Percentiles rank a stretch among this genome's conserved stretches.
Conservation (phyloP, 2,888 invertebrate genomes). For the Volucella inanis region DNA sequence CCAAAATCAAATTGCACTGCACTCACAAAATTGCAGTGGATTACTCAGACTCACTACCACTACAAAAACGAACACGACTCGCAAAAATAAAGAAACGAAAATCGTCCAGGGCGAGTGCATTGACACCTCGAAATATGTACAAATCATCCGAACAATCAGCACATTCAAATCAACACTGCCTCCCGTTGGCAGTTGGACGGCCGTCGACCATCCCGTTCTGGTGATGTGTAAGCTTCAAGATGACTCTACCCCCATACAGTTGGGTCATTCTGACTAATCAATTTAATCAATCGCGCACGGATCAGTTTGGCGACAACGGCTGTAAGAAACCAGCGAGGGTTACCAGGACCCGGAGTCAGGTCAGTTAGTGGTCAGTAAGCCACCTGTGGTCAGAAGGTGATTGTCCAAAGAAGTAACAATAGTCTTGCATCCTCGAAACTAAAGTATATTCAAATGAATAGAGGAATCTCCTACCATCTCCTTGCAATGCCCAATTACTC, state of each 20-base stretch:
- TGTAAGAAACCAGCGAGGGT: neutral
- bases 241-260: neutral
- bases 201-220: neutral
- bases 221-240: slow-evolving; percentile 38
- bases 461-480: no score
- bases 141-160: slow-evolving; percentile 53
- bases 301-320: slow-evolving; percentile 19
- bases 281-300: slow-evolving; percentile 42
- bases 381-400: slow-evolving; percentile 44
- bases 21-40: slow-evolving; percentile 43
- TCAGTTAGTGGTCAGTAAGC: neutral
- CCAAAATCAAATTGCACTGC: slow-evolving; percentile 45
- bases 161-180: slow-evolving; percentile 25
- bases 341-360: neutral
- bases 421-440: slow-evolving; percentile 42
- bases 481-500: neutral
- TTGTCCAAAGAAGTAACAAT: slow-evolving; percentile 5
- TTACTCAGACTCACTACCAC: slow-evolving; percentile 13
- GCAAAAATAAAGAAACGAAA: slow-evolving; percentile 35
- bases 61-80: neutral
- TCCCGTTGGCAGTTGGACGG: no score
- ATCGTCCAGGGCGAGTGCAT: slow-evolving; percentile 59
- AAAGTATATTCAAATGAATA: slow-evolving; percentile 58
- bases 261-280: slow-evolving; percentile 32
- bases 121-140: slow-evolving; percentile 60